A percentile compares a stretch with the other conserved stretches of the same genome.
Evolutionary conservation across 1,140 invertebrate genomes (phyloP).

Genomic region (Cherax destructor): DNA sequence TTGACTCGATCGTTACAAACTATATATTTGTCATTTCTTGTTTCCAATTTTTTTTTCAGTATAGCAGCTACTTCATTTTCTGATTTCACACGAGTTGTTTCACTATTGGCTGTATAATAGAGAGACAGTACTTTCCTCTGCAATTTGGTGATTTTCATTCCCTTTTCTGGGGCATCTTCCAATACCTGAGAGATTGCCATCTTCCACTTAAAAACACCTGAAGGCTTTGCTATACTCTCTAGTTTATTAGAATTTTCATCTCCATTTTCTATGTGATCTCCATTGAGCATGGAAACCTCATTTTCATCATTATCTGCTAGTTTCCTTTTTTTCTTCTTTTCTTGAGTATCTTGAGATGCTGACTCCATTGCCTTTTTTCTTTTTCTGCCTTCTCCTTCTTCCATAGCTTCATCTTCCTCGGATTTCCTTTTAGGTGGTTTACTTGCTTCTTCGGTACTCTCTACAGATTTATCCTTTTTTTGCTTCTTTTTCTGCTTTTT

Average conservation of each 20-base stretch:
- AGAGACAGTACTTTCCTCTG: slow-evolving; percentile 3
- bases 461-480: neutral
- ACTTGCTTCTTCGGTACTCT: too few relatives aligned
- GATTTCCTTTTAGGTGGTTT: neutral
- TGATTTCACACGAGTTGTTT: neutral
- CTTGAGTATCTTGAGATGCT: neutral
- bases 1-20: neutral
- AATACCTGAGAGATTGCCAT: neutral
- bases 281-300: neutral
- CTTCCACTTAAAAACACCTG: neutral
- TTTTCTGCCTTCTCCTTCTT: neutral
- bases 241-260: neutral
- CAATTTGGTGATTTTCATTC: slow-evolving; percentile 10
- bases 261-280: neutral
- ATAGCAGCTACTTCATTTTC: neutral
- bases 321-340: slow-evolving; percentile 27
- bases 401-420: neutral
- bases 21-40: neutral
- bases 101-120: neutral
- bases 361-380: neutral
- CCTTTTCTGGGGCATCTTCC: slow-evolving; percentile 8
- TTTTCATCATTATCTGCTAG: neutral
- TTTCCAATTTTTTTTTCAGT: slow-evolving; percentile 9
- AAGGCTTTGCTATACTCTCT: neutral
- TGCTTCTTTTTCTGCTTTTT: slow-evolving; percentile 3